These are phyloP conservation scores for Petrolisthes cinctipes DNA, from an alignment of 2,888 invertebrate species.

Conservation along the genomic window DNA sequence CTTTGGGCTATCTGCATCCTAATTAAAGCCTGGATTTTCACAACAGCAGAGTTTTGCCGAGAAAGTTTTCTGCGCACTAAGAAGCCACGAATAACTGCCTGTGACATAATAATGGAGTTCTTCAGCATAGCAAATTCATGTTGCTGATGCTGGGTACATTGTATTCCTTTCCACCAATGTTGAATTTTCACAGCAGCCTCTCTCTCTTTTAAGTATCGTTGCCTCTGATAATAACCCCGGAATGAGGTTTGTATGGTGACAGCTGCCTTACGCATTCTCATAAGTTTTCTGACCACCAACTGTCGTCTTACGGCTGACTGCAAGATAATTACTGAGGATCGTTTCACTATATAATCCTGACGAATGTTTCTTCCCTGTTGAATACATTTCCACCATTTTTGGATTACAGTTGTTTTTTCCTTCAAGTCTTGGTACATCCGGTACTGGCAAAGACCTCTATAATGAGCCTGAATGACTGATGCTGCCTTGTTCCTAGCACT, in stretches of 20 bases:
- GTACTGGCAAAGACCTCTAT: background rate
- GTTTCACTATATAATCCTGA: conserved; percentile 53
- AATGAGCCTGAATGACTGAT: conserved; percentile 40
- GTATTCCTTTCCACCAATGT: conserved; percentile 17
- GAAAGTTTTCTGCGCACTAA: conserved; percentile 8
- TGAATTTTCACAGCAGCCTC: conserved; percentile 30
- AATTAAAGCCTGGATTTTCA: conserved; percentile 13
- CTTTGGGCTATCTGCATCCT: conserved; percentile 12
- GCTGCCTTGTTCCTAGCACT: conserved; percentile 33
- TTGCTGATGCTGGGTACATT: background rate
- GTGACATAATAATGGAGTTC: conserved; percentile 14
- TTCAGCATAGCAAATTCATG: background rate
- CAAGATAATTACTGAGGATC: conserved; percentile 65
- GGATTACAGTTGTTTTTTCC: conserved; percentile 19
- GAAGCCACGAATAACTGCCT: conserved; percentile 33
- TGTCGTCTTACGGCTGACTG: conserved; percentile 26
- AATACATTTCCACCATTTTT: conserved; percentile 42
- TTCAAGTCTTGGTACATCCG: conserved; percentile 4
- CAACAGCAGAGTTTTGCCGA: conserved; percentile 5
- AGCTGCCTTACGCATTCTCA: conserved; percentile 29
- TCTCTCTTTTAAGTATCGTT: conserved; percentile 14
- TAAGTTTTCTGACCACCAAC: background rate
- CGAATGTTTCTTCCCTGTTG: conserved; percentile 22
- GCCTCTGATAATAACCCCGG: conserved; percentile 13
- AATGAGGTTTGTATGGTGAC: conserved; percentile 32